These are phyloP conservation scores for Aphrophora alni DNA, from an alignment of 2,888 invertebrate genomes.

Conservation along the genomic window DNA sequence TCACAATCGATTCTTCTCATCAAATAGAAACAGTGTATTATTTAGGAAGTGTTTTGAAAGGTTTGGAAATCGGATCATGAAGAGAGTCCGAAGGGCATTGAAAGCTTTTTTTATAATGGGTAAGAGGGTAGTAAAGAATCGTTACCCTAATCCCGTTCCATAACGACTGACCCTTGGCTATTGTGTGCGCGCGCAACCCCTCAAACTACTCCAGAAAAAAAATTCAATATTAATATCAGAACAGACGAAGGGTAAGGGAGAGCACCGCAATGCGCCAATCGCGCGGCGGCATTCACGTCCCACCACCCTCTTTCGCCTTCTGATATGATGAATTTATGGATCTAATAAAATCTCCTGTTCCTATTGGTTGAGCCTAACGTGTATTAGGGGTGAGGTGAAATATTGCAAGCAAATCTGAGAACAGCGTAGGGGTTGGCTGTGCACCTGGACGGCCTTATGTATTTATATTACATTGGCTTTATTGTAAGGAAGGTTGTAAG, in stretches of 20 bases:
- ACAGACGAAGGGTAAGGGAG: constrained; percentile 68
- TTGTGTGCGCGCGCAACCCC: constrained; percentile 56
- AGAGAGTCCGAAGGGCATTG: background rate
- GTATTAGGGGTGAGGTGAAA: constrained; percentile 57
- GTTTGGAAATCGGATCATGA: constrained; percentile 33
- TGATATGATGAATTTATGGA: constrained; percentile 84
- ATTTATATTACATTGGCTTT: background rate
- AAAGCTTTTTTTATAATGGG: constrained; percentile 26
- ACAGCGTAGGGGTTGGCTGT: constrained; percentile 38
- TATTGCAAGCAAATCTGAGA: constrained; percentile 55
- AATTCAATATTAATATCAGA: constrained; percentile 80
- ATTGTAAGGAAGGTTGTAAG: no score
- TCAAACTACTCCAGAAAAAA: constrained; percentile 67
- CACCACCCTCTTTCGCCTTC: constrained; percentile 58
- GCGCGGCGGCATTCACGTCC: constrained; percentile 3
- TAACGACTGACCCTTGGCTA: constrained; percentile 33
- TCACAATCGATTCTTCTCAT: constrained; percentile 25
- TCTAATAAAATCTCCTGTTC: constrained; percentile 75
- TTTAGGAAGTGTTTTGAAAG: constrained; percentile 28
- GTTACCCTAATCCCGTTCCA: constrained; percentile 29
- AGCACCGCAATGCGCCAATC: constrained; percentile 60
- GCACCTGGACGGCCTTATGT: constrained; percentile 16
- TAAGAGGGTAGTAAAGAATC: background rate
- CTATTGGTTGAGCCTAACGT: constrained; percentile 65
- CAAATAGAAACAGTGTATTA: constrained; percentile 26